Evolutionary conservation across 2,113 vertebrate genomes (phyloP).

Genomic region (Xiphophorus maculatus): DNA sequence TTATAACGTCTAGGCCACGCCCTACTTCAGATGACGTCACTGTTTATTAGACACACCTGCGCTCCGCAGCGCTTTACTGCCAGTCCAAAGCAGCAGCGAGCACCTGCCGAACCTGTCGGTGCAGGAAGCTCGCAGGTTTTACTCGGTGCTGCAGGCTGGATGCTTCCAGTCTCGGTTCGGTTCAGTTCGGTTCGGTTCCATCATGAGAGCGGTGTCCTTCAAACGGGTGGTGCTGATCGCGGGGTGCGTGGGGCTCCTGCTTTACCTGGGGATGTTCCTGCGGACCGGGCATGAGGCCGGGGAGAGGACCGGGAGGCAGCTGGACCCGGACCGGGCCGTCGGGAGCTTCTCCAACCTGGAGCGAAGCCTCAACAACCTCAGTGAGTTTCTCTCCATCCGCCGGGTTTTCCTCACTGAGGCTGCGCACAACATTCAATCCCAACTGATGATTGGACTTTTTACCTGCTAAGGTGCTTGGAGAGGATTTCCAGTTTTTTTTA

Average conservation of each 20-base stretch:
- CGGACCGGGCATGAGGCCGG: accelerated
- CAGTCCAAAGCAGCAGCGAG: background rate
- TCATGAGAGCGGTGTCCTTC: background rate
- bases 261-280: background rate
- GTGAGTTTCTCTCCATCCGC: slow-evolving; percentile 34
- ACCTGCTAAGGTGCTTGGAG: no score
- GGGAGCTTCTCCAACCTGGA: slow-evolving; percentile 15
- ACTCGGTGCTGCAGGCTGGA: background rate
- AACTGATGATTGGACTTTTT: no score
- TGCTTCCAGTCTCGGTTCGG: background rate
- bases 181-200: background rate
- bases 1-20: background rate
- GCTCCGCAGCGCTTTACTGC: background rate
- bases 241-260: background rate
- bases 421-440: no score
- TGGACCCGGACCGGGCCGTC: accelerated
- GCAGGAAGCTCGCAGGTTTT: background rate
- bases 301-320: accelerated
- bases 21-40: background rate
- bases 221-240: background rate
- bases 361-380: slow-evolving; percentile 9
- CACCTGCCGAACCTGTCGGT: background rate
- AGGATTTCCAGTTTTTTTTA: no score
- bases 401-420: no score
- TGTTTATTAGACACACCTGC: background rate